Evolutionary conservation across 2,113 vertebrate genomes (phyloP), one percentile per base, ranked within the genome.

Genomic region (Pithys albifrons): DNA sequence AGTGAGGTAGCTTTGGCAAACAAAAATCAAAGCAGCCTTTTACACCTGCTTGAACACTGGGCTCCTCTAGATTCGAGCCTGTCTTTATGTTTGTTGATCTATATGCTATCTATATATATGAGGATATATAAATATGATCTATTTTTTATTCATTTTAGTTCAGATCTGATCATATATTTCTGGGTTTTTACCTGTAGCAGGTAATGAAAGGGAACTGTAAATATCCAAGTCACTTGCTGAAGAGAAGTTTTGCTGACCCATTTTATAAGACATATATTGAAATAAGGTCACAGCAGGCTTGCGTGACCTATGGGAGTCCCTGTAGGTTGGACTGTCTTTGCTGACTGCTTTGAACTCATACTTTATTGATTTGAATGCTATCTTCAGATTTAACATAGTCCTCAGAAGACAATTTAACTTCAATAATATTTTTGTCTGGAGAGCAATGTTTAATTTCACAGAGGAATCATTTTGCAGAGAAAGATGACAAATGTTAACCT

Each of bases 401-500:
- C 69, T 96, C 72, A 89, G 75, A 62, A 81, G 73, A 66, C 46
- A 20, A 37, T 92, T 93, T 87, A 91, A 75, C 77, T 88, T 72
- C 69, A 86, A 57, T 92, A 89, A 92, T 82, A 76, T 93, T 96
- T 94, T 84, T 81, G 28, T 66, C 20, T 71, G 73, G 28, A 35
- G 65, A 95, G 25, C 73, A 80, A 35, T 27, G 37, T 54, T 96
- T 75, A 78, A 37, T 69, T 92, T 96, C 88, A 92, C 57, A 84
- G 54, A 94, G 55, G 45, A 94, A 81, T 84, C 4, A 29, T 81
- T 82, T 78, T 91, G 49, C 61, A 41, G 33, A 85, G 46, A 67
- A 62, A 71, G 55, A 87, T 57, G 80, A 80, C 70, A 75, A 95
- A 87, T 33, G 23, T 81, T 94, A 96, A 94, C 93, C 92, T 96